A percentile compares a stretch with the other conserved stretches of the same genome.
These are phyloP conservation scores for Cynopterus brachyotis DNA, from an alignment of 2,113 vertebrate genomes.

Conservation along the genomic window DNA sequence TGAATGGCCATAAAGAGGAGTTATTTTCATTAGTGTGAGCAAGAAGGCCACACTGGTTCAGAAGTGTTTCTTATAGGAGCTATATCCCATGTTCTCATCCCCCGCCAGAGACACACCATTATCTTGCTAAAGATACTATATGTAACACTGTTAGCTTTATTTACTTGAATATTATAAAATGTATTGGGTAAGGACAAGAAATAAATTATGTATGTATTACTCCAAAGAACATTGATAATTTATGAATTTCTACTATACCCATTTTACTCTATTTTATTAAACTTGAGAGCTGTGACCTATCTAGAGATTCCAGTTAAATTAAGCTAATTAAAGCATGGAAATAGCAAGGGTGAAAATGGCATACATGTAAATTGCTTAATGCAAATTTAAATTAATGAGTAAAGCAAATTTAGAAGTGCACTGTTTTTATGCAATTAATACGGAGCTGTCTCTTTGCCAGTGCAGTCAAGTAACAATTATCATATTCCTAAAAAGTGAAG, in stretches of 20 bases:
- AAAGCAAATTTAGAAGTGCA: constrained; percentile 60
- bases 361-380: constrained; percentile 72
- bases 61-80: neutral
- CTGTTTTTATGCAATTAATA: constrained; percentile 38
- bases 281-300: constrained; percentile 82
- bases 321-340: constrained; percentile 81
- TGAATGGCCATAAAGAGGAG: neutral
- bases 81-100: too few species aligned
- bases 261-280: constrained; percentile 82
- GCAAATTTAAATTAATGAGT: constrained; percentile 76
- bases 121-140: constrained; percentile 35
- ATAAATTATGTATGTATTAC: constrained; percentile 81
- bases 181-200: constrained; percentile 60
- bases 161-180: constrained; percentile 74
- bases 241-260: constrained; percentile 80
- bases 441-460: neutral
- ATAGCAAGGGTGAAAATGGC: constrained; percentile 70
- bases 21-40: neutral
- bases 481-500: neutral
- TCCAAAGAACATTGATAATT: constrained; percentile 78
- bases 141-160: constrained; percentile 52
- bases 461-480: neutral
- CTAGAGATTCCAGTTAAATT: constrained; percentile 82
- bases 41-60: neutral
- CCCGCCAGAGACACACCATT: neutral